phyloP scores from a whole-genome alignment of 2,888 invertebrate species.

The Stenotaenia linearis region DNA sequence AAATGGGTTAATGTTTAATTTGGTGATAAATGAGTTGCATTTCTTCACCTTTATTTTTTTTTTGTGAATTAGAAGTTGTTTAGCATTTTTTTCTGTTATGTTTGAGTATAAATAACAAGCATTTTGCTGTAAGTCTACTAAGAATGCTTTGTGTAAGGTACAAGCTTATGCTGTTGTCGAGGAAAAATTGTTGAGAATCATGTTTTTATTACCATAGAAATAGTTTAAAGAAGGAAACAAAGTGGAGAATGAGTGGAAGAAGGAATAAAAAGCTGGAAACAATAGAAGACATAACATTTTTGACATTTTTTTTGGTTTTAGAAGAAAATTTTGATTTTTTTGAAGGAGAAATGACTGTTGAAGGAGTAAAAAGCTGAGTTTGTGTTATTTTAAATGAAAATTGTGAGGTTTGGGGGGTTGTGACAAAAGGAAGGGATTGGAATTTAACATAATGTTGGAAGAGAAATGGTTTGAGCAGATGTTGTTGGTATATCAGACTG shows the following conservation, averaged over 20 bases:
- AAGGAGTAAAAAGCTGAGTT: no score
- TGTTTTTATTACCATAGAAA: not conserved
- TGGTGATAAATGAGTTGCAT: not conserved
- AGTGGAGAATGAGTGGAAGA: not conserved
- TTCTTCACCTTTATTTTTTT: not conserved
- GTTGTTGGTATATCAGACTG: slow-evolving; percentile 2
- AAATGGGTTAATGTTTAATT: not conserved
- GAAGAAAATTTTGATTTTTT: no score
- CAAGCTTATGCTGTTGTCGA: not conserved
- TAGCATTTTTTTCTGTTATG: not conserved
- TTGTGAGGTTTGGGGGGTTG: no score
- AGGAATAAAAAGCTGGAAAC: no score
- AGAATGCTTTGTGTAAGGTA: not conserved
- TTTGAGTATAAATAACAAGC: not conserved
- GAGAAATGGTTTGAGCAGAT: not conserved
- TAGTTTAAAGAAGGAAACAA: not conserved
- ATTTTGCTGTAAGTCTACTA: not conserved
- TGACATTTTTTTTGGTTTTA: no score
- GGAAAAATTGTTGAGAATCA: not conserved
- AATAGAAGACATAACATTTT: no score
- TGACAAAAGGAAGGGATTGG: not conserved
- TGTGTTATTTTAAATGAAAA: no score
- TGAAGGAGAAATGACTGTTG: no score
- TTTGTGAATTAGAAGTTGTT: not conserved
- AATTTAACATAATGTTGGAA: not conserved